These are phyloP conservation scores for Pongo abelii DNA, from an alignment of 2,113 vertebrate species.

Conservation along the genomic window DNA sequence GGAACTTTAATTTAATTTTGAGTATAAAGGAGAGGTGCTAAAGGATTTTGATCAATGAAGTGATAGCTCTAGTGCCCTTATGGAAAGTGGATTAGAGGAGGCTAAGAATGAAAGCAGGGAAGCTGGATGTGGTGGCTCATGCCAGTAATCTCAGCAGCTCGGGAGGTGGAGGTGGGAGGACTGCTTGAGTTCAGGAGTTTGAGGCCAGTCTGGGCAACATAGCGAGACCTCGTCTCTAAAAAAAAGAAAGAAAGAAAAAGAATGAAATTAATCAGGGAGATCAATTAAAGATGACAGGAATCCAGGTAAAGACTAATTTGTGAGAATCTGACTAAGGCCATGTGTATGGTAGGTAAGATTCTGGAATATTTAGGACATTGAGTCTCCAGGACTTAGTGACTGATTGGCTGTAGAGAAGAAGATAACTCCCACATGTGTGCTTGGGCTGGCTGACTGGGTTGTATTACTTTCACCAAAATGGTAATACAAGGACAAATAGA, in stretches of 20 bases:
- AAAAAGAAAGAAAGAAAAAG: too few relatives aligned
- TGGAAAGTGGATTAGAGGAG: background rate
- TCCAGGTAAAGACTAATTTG: background rate
- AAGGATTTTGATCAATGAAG: background rate
- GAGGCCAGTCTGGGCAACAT: too few relatives aligned
- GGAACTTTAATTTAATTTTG: slow-evolving; percentile 23
- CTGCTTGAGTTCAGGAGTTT: too few relatives aligned
- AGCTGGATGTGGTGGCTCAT: background rate
- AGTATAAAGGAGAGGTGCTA: background rate
- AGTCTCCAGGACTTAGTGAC: background rate
- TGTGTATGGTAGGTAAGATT: background rate
- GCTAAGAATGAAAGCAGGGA: background rate
- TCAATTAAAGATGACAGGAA: background rate
- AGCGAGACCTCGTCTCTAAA: too few relatives aligned
- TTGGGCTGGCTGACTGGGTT: background rate
- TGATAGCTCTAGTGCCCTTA: background rate
- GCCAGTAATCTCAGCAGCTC: too few relatives aligned
- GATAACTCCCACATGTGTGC: background rate
- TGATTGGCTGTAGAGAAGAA: background rate
- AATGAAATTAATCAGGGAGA: too few relatives aligned
- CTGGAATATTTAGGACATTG: background rate
- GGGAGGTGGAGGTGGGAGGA: too few relatives aligned
- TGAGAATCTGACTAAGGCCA: background rate
- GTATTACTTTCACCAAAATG: background rate
- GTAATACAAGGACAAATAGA: background rate